Evolutionary conservation across 23 tunicate genomes (phyloP), one percentile per base, ranked within the genome.

Genomic region (Ciona savignyi): DNA sequence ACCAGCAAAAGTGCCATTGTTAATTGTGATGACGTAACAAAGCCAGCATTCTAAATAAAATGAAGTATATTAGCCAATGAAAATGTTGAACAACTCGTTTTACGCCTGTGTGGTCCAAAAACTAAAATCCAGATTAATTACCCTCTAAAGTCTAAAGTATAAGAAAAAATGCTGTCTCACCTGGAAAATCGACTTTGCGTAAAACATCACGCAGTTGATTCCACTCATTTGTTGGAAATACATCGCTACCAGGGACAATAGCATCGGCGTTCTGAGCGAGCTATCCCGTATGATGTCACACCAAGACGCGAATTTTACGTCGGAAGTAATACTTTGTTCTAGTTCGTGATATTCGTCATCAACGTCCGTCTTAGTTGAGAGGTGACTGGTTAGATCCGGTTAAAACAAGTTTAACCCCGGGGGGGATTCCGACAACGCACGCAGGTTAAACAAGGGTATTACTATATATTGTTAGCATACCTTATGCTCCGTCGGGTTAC

Each of bases 151-250:
- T n/a, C n/a, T n/a, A n/a, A n/a, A n/a, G n/a, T n/a, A n/a, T n/a
- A n/a, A n/a, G n/a, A n/a, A n/a, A n/a, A n/a, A n/a, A n/a, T n/a
- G n/a, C n/a, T n/a, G n/a, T 6, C 56, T 42, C 56, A 85, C 93
- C 75, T 66, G 33, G 71, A 88, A 88, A 11, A 88, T 65, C 1
- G 83, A 80, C 67, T 81, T 71, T 56, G 95, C 81, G 66, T 88
- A 88, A 66, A 88, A 88, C 88, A 82, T 88, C 33, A 88, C 87
- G 42, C 87, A 82, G 31, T 88, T 88, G 32, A 80, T 77, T 32
- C 95, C 95, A 62, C 95, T 82, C 28, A 77, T 28, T 32, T 88
- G 95, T 34, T 88, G 95, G 62, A 88, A 88, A 30, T 77, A 82
- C 95, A 88, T 88, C 1, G 71, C 77, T 3, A 30, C 87, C 24